Evolutionary conservation across 2,113 vertebrate genomes (phyloP), one percentile per base, ranked within the genome.

Genomic region (Theristicus caerulescens): DNA sequence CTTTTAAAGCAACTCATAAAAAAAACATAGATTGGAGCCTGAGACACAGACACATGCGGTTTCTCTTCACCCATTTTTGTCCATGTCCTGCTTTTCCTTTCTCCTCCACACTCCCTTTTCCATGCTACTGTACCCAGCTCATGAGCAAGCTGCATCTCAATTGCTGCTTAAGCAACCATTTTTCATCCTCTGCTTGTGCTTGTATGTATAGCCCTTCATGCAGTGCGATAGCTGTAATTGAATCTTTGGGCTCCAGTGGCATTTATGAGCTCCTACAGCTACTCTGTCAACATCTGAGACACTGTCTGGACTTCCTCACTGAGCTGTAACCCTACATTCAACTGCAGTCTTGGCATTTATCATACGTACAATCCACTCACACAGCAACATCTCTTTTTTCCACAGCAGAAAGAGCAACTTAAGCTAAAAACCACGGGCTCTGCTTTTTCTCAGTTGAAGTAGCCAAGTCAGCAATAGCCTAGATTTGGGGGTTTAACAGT

Each of bases 211-310:
- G 81, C 44, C 54, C 73, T 87, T 80, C 94, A 77, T 73, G 87
- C 81, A 94, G 54, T n/a, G 19, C 14, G 1, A 93, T 34, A 72
- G 62, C 54, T 90, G 78, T 95, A 96, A 97, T 94, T 67, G 95
- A 96, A 96, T 96, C 92, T 93, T 88, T 52, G 95, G 93, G 93
- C 93, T 96, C 66, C 74, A 42, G 71, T 86, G 82, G 94, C 89
- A 96, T 95, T 97, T 94, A 94, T 94, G 95, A 97, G 89, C 81
- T 90, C 81, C 93, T 95, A 80, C 74, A 93, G 82, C 84, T 67
- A 93, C 82, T 94, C 91, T 82, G 89, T 96, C 95, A 96, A 82
- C 59, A 93, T 93, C 59, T 93, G 87, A 94, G 91, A 77, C 55
- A 47, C 32, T 51, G 87, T 87, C 96, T 96, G 96, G 89, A 93